phyloP scores from a whole-genome alignment of 2,888 invertebrate genomes.

The Amiota minor region DNA sequence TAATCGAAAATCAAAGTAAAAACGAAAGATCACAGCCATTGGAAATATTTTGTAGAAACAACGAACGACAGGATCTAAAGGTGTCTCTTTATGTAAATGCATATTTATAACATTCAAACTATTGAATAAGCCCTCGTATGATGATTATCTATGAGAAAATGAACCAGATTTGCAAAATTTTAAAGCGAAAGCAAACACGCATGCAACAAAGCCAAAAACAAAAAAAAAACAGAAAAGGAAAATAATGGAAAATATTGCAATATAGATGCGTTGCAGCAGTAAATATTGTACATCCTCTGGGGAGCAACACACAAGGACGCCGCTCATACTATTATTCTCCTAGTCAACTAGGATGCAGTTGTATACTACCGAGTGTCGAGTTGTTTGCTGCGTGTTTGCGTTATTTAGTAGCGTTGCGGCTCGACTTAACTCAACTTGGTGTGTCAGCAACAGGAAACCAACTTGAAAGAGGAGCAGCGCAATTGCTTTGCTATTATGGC shows the following conservation, averaged over 20 bases:
- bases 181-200: background rate
- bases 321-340: too few relatives aligned
- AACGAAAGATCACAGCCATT: too few relatives aligned
- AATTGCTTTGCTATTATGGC: conserved; percentile 46
- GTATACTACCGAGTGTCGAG: too few relatives aligned
- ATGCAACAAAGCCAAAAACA: background rate
- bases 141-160: too few relatives aligned
- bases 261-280: background rate
- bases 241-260: background rate
- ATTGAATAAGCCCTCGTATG: too few relatives aligned
- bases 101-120: background rate
- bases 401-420: background rate
- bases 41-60: too few relatives aligned
- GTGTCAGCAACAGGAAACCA: conserved; percentile 36
- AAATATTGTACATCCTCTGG: too few relatives aligned
- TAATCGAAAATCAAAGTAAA: too few relatives aligned
- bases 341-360: too few relatives aligned
- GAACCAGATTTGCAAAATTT: too few relatives aligned
- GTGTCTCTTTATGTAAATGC: background rate
- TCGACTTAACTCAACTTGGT: conserved; percentile 23
- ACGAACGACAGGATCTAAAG: background rate
- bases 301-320: too few relatives aligned
- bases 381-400: conserved; percentile 7
- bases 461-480: conserved; percentile 26
- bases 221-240: background rate